Percentiles rank a stretch among this genome's conserved stretches.
Conservation (phyloP, 2,113 vertebrate genomes). For the Bubo bubo region DNA sequence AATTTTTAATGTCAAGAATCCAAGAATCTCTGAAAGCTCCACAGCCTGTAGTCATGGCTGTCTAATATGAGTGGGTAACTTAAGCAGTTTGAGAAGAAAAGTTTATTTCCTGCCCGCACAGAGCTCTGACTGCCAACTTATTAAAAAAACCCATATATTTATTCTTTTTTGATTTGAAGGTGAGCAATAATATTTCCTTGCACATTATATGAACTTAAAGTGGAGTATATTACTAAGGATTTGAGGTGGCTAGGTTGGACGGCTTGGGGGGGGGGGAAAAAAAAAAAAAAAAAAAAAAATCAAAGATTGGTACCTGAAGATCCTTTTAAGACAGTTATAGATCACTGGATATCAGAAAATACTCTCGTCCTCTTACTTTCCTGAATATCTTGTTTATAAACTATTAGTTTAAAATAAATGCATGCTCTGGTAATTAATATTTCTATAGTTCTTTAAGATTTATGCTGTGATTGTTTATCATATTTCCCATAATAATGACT, state of each 20-base stretch:
- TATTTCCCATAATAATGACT: constrained; percentile 59
- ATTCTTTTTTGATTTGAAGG: background rate
- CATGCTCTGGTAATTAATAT: constrained; percentile 35
- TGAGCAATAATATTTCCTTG: background rate
- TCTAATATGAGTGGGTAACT: background rate
- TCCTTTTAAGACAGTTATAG: background rate
- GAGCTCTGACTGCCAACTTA: background rate
- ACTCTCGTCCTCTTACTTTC: background rate
- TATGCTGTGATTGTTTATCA: constrained; percentile 69
- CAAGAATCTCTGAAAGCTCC: background rate
- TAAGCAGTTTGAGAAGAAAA: constrained; percentile 16
- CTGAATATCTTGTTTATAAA: background rate
- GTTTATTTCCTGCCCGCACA: constrained; percentile 14
- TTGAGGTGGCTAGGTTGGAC: background rate
- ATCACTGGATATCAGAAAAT: background rate
- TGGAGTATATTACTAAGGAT: background rate
- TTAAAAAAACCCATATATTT: background rate
- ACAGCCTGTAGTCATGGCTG: background rate
- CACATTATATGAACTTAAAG: background rate
- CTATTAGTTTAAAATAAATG: background rate
- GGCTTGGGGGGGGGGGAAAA: background rate
- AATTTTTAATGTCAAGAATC: constrained; percentile 30
- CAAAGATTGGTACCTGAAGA: background rate
- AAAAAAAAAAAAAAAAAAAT: background rate
- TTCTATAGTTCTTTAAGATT: constrained; percentile 37